phyloP scores from a whole-genome alignment of 2,888 invertebrate species.

The Agrenia bidenticulata region DNA sequence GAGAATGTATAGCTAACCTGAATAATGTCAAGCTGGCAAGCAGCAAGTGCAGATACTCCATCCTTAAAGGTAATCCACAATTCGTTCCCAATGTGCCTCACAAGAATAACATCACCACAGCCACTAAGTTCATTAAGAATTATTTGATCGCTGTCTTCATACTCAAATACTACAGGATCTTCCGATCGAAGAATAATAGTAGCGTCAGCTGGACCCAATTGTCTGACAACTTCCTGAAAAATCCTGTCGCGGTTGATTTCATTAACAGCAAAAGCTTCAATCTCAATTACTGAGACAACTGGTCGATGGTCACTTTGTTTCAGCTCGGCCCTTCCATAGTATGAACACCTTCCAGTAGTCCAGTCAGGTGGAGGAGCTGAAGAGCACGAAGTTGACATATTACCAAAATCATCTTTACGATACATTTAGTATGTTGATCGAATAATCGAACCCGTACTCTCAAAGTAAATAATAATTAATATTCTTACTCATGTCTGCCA shows the following conservation, averaged over 20 bases:
- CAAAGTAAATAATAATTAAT: slow-evolving; percentile 13
- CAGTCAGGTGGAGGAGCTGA: slow-evolving; percentile 61
- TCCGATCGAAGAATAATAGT: slow-evolving; percentile 68
- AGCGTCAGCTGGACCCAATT: slow-evolving; percentile 92
- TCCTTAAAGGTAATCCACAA: slow-evolving; percentile 91
- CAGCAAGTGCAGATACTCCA: slow-evolving; percentile 82
- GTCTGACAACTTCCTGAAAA: slow-evolving; percentile 79
- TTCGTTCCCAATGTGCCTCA: slow-evolving; percentile 83
- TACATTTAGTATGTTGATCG: too few relatives aligned
- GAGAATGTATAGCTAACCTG: slow-evolving; percentile 57
- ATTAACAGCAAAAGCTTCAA: slow-evolving; percentile 81
- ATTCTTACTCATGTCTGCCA: slow-evolving; percentile 66
- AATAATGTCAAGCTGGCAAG: slow-evolving; percentile 61
- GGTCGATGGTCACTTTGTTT: slow-evolving; percentile 98
- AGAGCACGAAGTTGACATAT: slow-evolving; percentile 26
- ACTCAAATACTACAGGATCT: slow-evolving; percentile 47
- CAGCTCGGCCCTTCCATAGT: slow-evolving; percentile 90
- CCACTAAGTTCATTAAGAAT: slow-evolving; percentile 74
- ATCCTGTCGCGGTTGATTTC: slow-evolving; percentile 73
- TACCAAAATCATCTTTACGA: slow-evolving; percentile 43
- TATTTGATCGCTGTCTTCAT: slow-evolving; percentile 47
- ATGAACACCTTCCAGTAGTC: slow-evolving; percentile 75
- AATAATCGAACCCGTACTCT: not conserved
- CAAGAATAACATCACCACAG: slow-evolving; percentile 85
- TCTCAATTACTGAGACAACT: slow-evolving; percentile 85